phyloP scores from a whole-genome alignment of 2,888 invertebrate species.

The Mechanitis mazaeus region DNA sequence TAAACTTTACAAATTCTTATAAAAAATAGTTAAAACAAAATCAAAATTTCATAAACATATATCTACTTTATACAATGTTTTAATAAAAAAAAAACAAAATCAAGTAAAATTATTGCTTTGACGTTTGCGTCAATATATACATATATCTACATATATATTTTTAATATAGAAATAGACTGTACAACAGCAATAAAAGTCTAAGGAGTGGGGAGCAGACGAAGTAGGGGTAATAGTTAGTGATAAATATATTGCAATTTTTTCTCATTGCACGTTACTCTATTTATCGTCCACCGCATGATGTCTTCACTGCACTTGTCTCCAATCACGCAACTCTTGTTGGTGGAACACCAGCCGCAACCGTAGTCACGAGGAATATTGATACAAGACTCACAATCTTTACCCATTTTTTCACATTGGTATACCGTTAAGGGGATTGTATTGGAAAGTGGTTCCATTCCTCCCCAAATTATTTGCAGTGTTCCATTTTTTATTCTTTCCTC shows the following conservation, averaged over 20 bases:
- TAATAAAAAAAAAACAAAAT: no score
- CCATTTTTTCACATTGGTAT: slow-evolving; percentile 38
- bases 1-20: no score
- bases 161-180: no score
- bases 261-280: slow-evolving; percentile 31
- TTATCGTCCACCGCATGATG: slow-evolving; percentile 34
- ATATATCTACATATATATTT: background rate
- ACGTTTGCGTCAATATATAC: no score
- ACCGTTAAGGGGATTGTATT: slow-evolving; percentile 37
- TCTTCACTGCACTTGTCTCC: slow-evolving; percentile 31
- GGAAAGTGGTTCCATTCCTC: slow-evolving; percentile 39
- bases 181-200: background rate
- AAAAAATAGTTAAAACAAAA: no score
- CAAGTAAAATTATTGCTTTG: no score
- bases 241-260: slow-evolving; percentile 32
- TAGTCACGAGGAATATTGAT: slow-evolving; percentile 26
- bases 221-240: background rate
- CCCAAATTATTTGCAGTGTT: slow-evolving; percentile 34
- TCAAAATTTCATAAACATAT: no score
- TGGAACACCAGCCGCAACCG: slow-evolving; percentile 32
- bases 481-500: slow-evolving; percentile 32
- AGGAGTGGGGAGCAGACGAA: no score
- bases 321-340: slow-evolving; percentile 25
- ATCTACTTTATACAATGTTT: no score
- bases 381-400: slow-evolving; percentile 28